Conservation (phyloP, 2,113 vertebrate genomes). For the Silurus meridionalis region DNA sequence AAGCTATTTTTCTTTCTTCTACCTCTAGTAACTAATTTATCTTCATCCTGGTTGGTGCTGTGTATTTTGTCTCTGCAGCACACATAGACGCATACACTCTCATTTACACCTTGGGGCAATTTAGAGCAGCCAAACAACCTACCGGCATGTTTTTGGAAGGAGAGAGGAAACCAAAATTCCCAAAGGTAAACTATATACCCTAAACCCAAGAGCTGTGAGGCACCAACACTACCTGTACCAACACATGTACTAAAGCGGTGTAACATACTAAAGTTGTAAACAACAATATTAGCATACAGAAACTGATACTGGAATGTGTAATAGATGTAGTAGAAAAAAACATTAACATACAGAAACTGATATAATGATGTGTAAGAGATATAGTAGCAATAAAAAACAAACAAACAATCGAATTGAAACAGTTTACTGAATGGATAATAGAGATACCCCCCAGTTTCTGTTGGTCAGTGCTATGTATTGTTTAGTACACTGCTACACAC, state of each 20-base stretch:
- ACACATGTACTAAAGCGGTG: neutral
- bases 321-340: no score
- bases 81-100: neutral
- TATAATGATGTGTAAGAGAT: neutral
- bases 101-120: neutral
- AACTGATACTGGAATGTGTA: neutral
- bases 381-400: neutral
- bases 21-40: neutral
- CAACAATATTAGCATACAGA: neutral
- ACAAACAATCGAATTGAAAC: neutral
- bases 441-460: neutral
- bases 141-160: neutral
- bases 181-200: neutral
- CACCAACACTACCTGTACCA: neutral
- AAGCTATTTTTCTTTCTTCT: neutral
- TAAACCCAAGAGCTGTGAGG: neutral
- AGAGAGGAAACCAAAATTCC: neutral
- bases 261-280: neutral
- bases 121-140: neutral
- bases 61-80: neutral
- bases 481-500: neutral
- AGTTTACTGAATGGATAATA: neutral
- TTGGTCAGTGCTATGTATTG: neutral
- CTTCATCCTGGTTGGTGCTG: neutral
- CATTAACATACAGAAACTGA: neutral